A percentile compares a stretch with the other conserved stretches of the same genome.
Conservation (phyloP, 37 sponge, comb jelly and placozoan species). For the Agelas oroides region DNA sequence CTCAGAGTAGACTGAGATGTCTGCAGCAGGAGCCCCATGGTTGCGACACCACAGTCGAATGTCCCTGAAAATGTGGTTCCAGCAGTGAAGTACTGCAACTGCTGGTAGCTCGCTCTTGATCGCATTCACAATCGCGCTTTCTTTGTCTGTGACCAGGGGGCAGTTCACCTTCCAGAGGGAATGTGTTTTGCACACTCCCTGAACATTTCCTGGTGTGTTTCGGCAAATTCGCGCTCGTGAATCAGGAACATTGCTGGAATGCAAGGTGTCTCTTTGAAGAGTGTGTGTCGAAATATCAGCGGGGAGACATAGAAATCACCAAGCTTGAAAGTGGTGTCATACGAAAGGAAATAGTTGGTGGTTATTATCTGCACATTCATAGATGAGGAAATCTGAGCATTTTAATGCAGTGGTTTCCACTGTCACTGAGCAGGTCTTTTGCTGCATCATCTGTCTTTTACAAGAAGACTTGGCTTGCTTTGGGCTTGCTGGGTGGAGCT, state of each 20-base stretch:
- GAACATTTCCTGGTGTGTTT: constrained; percentile 46
- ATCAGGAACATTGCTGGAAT: constrained; percentile 59
- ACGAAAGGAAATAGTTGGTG: constrained; percentile 3
- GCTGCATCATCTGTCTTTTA: too few species aligned
- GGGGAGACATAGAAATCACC: constrained; percentile 71
- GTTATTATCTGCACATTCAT: too few species aligned
- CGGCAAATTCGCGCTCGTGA: constrained; percentile 56
- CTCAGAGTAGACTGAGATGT: constrained; percentile 48
- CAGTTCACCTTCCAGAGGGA: constrained; percentile 16
- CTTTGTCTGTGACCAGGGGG: constrained; percentile 20
- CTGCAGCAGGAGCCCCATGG: constrained; percentile 52
- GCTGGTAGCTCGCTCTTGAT: constrained; percentile 29
- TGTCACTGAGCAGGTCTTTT: too few species aligned
- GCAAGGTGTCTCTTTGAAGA: constrained; percentile 43
- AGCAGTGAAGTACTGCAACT: constrained; percentile 27
- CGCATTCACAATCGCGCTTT: constrained; percentile 43
- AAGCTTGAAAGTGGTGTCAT: constrained; percentile 71
- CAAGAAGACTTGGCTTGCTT: too few species aligned
- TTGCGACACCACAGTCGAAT: constrained; percentile 28
- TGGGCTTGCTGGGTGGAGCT: too few species aligned
- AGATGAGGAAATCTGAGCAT: too few species aligned
- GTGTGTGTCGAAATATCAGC: constrained; percentile 65
- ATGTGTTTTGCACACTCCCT: constrained; percentile 5
- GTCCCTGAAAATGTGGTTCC: constrained; percentile 60
- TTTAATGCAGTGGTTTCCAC: too few species aligned